A percentile compares a stretch with the other conserved stretches of the same genome.
Evolutionary conservation across 2,888 invertebrate genomes (phyloP).

Genomic region (Drosophila paramelanica): DNA sequence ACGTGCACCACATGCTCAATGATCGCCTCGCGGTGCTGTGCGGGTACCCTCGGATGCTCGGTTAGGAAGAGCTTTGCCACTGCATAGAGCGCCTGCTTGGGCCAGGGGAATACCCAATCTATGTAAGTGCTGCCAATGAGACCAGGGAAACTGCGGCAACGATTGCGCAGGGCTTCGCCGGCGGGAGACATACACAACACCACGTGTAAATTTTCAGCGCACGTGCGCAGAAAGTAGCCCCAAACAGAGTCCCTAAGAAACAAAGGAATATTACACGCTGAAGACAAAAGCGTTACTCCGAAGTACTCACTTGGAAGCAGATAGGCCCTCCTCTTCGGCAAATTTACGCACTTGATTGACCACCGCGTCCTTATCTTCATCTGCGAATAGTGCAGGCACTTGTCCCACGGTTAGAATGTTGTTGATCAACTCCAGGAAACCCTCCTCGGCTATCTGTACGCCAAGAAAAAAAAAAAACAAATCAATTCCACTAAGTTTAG

Average conservation of each 20-base stretch:
- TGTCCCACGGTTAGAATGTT: constrained; percentile 96
- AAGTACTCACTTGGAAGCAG: constrained; percentile 88
- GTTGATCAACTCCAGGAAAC: constrained; percentile 95
- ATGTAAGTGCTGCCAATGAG: constrained; percentile 96
- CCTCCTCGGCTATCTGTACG: constrained; percentile 89
- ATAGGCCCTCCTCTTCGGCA: constrained; percentile 90
- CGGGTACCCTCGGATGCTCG: constrained; percentile 87
- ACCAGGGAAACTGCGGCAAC: constrained; percentile 96
- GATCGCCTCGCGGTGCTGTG: constrained; percentile 87
- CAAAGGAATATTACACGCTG: background rate
- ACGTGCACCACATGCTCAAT: constrained; percentile 95
- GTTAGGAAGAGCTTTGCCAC: constrained; percentile 94
- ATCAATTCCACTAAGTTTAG: background rate
- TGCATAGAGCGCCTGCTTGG: constrained; percentile 93
- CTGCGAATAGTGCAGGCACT: constrained; percentile 93
- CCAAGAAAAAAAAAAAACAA: background rate
- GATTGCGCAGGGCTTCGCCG: constrained; percentile 91
- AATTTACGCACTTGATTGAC: constrained; percentile 89
- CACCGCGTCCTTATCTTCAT: constrained; percentile 94
- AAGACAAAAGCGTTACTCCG: constrained; percentile 20
- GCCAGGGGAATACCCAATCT: constrained; percentile 98
- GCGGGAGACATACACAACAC: constrained; percentile 96
- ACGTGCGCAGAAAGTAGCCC: constrained; percentile 92
- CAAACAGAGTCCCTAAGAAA: constrained; percentile 91
- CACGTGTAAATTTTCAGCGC: constrained; percentile 94